Percentiles rank a stretch among this genome's conserved stretches.
Conservation (phyloP, 2,113 vertebrate species). For the Cygnus buccinator region DNA sequence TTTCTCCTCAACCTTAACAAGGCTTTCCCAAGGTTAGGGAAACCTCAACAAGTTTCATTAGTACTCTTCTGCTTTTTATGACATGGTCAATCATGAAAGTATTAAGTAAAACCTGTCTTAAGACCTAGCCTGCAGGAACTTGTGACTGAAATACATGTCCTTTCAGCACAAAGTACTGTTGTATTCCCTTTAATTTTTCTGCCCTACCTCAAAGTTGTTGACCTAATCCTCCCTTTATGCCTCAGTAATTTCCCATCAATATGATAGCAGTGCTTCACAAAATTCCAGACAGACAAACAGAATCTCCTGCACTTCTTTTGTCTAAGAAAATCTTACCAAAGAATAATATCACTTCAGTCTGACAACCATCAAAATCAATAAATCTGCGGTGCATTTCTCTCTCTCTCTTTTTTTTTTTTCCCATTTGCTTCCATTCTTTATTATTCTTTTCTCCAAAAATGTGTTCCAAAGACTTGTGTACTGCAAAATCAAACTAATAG, state of each 20-base stretch:
- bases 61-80: not conserved
- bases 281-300: not conserved
- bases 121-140: not conserved
- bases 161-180: not conserved
- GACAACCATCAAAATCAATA: not conserved
- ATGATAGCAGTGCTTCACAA: not conserved
- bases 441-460: not conserved
- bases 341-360: not conserved
- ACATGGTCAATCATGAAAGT: not conserved
- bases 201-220: not conserved
- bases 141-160: not conserved
- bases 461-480: not conserved
- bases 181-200: not conserved
- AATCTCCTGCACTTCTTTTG: not conserved
- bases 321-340: not conserved
- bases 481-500: not conserved
- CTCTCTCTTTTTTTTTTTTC: not conserved
- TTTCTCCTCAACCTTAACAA: not conserved
- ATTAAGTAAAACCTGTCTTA: constrained; percentile 3
- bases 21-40: not conserved
- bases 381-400: not conserved
- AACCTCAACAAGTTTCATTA: not conserved
- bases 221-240: not conserved
- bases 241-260: not conserved
- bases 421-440: not conserved